Evolutionary conservation across 1,140 invertebrate genomes (phyloP), one percentile per base, ranked within the genome.

Genomic region (Drosophila mojavensis): DNA sequence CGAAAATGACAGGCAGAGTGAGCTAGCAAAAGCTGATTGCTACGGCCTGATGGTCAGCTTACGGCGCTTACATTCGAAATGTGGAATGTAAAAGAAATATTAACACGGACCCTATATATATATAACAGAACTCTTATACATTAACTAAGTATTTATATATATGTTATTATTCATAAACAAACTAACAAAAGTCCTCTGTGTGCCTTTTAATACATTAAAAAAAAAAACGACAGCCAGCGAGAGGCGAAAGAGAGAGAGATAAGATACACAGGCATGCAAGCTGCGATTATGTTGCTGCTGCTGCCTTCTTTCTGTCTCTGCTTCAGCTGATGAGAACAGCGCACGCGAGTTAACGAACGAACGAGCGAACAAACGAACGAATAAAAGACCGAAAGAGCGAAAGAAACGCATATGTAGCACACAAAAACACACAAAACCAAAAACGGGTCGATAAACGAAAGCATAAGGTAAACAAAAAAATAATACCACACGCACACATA

Each of bases 361-460:
- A 33, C 47, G 56, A 39, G 26, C 26, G 28, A 43, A 20, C 10
- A 26, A 50, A 13, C 47, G 47, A 50, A 50, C 48, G 48, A 67
- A 59, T 17, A 65, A 60, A 53, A 75, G 61, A 62, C 39, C 13
- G 45, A 72, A 51, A 81, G 65, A 76, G 66, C 71, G 68, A 59
- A 45, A 68, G 53, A 75, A 53, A 66, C 64, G 63, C 81, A 81
- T 66, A 76, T 78, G 71, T 81, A 81, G 79, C 79, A 78, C 75
- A 81, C 78, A 85, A 65, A 76, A 70, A 78, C 77, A 75, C 66
- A 76, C 65, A 73, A 72, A 74, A 74, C 71, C 71, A 74, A 74
- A 74, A 89, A 90, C 85, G 86, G 86, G 85, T 90, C 86, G 81
- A 90, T 90, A 90, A 90, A 90, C 86, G 86, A 90, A 90, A 90